A percentile compares a stretch with the other conserved stretches of the same genome.
phyloP scores from a whole-genome alignment of 2,797 vertebrate species.

The Sternarchorhynchus goeldii region DNA sequence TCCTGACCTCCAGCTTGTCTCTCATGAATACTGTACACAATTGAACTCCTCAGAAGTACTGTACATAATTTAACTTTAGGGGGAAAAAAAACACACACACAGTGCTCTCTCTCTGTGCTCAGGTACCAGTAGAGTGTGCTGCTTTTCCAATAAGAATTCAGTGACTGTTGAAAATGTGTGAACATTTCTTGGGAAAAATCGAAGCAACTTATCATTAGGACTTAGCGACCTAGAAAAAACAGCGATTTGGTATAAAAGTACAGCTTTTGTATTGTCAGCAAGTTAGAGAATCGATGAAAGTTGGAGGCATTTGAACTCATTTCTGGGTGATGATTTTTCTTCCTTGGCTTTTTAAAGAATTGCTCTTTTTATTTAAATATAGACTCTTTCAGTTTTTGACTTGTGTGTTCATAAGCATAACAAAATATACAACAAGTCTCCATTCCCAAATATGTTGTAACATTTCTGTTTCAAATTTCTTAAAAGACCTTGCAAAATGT shows the following conservation, averaged over 20 bases:
- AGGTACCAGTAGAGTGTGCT: constrained; percentile 18
- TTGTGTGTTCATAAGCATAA: no score
- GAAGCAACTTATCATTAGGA: neutral
- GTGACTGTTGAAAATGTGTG: neutral
- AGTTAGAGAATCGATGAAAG: neutral
- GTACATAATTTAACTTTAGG: neutral
- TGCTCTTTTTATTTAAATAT: neutral
- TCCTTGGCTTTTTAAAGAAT: neutral
- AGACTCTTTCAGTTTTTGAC: no score
- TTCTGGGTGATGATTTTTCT: neutral
- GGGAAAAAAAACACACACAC: no score
- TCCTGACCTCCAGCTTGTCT: constrained; percentile 20
- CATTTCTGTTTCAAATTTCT: neutral
- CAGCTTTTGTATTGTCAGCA: neutral
- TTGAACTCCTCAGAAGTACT: neutral
- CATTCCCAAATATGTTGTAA: no score
- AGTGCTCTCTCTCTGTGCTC: constrained; percentile 5
- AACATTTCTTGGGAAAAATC: neutral
- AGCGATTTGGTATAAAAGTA: neutral
- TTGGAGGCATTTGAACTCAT: neutral
- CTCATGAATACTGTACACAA: neutral
- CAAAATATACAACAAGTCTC: no score
- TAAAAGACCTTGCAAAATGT: neutral
- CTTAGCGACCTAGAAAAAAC: neutral
- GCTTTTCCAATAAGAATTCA: constrained; percentile 4